A percentile compares a stretch with the other conserved stretches of the same genome.
Conservation (phyloP, 2,113 vertebrate genomes). For the Puffinus mauretanicus region DNA sequence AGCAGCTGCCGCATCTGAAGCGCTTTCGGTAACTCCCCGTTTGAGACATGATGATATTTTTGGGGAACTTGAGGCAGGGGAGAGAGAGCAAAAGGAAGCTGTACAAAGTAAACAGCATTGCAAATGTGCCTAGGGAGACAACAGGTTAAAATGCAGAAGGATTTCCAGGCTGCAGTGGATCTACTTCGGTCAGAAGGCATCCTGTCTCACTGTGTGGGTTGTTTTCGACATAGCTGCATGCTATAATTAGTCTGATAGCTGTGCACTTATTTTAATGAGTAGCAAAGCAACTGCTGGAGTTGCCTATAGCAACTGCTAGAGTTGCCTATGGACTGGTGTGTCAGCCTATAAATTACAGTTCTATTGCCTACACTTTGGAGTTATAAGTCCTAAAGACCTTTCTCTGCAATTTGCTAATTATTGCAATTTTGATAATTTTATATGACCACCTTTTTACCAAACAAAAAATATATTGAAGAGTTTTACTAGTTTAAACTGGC, state of each 20-base stretch:
- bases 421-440: constrained; percentile 41
- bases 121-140: background rate
- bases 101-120: background rate
- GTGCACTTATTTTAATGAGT: constrained; percentile 29
- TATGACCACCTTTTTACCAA: background rate
- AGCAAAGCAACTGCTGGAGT: constrained; percentile 4
- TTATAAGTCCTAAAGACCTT: background rate
- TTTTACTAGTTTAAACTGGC: background rate
- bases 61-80: background rate
- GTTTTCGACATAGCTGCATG: background rate
- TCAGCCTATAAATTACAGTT: constrained; percentile 15
- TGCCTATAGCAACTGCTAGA: background rate
- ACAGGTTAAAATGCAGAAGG: background rate
- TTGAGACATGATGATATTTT: background rate
- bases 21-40: background rate
- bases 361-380: background rate
- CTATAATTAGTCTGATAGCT: constrained; percentile 40
- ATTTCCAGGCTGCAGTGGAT: background rate
- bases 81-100: background rate
- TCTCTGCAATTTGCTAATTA: background rate
- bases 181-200: background rate
- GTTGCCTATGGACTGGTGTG: background rate
- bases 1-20: background rate
- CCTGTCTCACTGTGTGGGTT: background rate
- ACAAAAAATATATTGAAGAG: background rate